Evolutionary conservation across 2,888 invertebrate genomes (phyloP).

Genomic region (Amphipoea lucens): DNA sequence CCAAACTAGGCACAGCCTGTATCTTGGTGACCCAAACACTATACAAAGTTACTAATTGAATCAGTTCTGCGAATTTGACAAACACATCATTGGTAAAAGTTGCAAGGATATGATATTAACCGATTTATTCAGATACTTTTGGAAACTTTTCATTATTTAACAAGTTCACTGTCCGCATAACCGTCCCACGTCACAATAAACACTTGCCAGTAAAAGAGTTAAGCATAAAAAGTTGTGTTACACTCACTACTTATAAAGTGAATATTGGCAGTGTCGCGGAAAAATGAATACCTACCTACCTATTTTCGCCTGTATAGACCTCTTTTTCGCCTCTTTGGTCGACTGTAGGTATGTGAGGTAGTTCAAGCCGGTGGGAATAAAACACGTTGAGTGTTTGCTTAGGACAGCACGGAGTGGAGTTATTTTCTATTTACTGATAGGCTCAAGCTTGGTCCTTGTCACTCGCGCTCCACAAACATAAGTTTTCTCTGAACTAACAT

Average conservation of each 20-base stretch:
- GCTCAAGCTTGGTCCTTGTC: slow-evolving; percentile 42
- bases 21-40: no score
- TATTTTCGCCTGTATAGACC: neutral
- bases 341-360: slow-evolving; percentile 10
- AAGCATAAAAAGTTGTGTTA: neutral
- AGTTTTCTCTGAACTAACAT: slow-evolving; percentile 16
- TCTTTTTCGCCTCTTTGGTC: neutral
- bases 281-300: neutral
- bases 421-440: slow-evolving; percentile 58
- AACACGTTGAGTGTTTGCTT: slow-evolving; percentile 61
- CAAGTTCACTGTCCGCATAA: neutral
- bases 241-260: neutral
- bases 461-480: slow-evolving; percentile 35
- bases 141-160: neutral
- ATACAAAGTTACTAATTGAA: no score
- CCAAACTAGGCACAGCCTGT: no score
- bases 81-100: neutral
- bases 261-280: neutral
- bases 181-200: neutral
- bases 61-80: neutral
- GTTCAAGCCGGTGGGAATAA: slow-evolving; percentile 40
- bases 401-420: slow-evolving; percentile 56
- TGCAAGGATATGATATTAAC: neutral
- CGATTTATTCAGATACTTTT: neutral
- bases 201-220: neutral